Base-by-base conservation (phyloP, 2,888 invertebrate species). In the Dryomyza anilis region DNA sequence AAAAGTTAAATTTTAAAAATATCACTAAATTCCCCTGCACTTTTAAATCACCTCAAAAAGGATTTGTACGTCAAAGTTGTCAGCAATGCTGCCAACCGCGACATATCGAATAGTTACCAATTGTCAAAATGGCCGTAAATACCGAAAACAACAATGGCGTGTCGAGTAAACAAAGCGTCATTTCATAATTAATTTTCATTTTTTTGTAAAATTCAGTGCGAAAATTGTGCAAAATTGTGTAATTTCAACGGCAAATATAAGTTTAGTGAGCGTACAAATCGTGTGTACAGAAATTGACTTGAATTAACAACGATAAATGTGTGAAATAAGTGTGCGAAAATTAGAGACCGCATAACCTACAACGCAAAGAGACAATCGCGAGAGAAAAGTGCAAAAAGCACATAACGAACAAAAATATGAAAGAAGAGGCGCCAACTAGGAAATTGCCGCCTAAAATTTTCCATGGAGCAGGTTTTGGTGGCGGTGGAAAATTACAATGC, bases 391-490 rank as follows among this genome's bases (percentile, higher is more conserved):
- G 73, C 76, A 72, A 78, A 73, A 76, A 72, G 75, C 68, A 74
- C n/a, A n/a, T n/a, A n/a, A n/a, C n/a, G n/a, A n/a, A n/a, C n/a
- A n/a, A n/a, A n/a, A 78, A 73, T 73, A 79, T 79, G 75, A 79
- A 79, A 74, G 79, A 78, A 79, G 80, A 80, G 77, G 79, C 80
- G 80, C 76, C 78, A 75, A 77, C 74, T 71, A 81, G 80, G 72
- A 79, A 78, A 77, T 80, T 79, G 81, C 79, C 79, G 79, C 79
- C 81, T 80, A 79, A 79, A 81, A 74, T 75, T 61, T 72, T 73
- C 72, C 73, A 74, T 70, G 77, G 76, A 68, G 64, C 66, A 66
- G 73, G 72, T 55, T n/a, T n/a, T n/a, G 70, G 59, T 66, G 70
- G 69, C 61, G 61, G 68, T 30, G 61, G 61, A 64, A 67, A n/a